Percentiles rank a stretch among this genome's conserved stretches.
phyloP scores from a whole-genome alignment of 2,113 vertebrate species.

The Lagopus leucura region DNA sequence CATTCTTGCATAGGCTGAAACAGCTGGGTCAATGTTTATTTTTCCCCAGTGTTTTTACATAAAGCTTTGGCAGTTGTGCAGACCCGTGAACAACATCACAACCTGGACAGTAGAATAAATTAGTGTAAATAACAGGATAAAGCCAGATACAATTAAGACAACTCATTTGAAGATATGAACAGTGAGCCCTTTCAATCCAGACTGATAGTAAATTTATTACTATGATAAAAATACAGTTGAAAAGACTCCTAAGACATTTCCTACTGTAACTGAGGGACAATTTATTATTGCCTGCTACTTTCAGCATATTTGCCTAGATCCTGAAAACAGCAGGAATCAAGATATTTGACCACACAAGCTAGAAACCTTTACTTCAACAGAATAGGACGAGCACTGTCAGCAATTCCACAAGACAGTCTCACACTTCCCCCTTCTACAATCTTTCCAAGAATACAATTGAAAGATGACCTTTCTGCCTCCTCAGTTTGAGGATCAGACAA shows the following conservation, averaged over 20 bases:
- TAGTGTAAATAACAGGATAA: background rate
- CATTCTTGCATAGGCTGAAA: background rate
- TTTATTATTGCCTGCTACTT: background rate
- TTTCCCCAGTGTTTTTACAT: background rate
- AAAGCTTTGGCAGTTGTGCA: background rate
- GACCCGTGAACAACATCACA: background rate
- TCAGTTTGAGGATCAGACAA: background rate
- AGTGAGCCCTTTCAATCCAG: background rate
- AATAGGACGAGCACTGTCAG: background rate
- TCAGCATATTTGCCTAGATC: background rate
- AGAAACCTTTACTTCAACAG: background rate
- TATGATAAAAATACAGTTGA: background rate
- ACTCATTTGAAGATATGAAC: background rate
- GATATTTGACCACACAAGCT: background rate
- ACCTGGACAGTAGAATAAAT: background rate
- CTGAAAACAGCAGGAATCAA: background rate
- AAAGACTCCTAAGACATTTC: background rate
- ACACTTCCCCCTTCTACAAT: rapidly evolving
- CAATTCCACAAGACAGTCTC: background rate
- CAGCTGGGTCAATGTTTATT: background rate
- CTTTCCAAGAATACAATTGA: background rate
- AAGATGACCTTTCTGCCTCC: background rate
- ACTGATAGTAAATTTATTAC: rapidly evolving
- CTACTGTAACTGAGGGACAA: background rate
- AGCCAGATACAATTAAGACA: background rate